Evolutionary conservation across 2,888 invertebrate genomes (phyloP), one percentile per base, ranked within the genome.

Genomic region (Myopa testacea): DNA sequence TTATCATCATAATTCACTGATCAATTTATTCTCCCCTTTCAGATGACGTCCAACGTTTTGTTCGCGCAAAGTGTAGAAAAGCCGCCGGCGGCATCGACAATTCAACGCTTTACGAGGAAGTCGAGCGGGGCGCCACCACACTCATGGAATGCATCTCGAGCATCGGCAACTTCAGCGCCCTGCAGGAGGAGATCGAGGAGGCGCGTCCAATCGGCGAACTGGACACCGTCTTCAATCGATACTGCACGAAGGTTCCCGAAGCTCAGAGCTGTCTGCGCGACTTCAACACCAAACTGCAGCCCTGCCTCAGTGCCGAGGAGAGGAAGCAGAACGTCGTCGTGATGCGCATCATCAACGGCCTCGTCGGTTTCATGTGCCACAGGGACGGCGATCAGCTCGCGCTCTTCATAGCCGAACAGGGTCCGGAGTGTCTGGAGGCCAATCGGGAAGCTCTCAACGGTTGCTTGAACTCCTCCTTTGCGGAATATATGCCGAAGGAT

Each of bases 381-480:
- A 94, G 94, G 82, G 94, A 95, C 83, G 95, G 95, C 12, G 95
- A 95, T 88, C 92, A 95, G 82, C 93, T 96, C 82, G 95, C 95
- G 0, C 90, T 95, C 82, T 96, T 96, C 86, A 93, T 95, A 65
- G 93, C 95, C n/a, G 95, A 95, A 84, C 92, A 93, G 40, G 95
- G 95, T 0, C 93, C 93, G 16, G 94, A 95, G 85, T 96, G 96
- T 84, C 90, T 95, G 81, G 85, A 91, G 77, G 90, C 91, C 5
- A 93, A 93, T 81, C 90, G 91, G 79, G 91, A 92, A 7, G 91
- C 90, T 0, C 90, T 95, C 38, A 90, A 91, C 83, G 83, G 89
- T 0, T 95, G 95, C 84, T 84, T 92, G 40, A 94, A 95, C 85
- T 84, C 87, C 8, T 93, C 94, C 0, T 89, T 93, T 74, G 90